These are phyloP conservation scores for Macrosteles quadrilineatus DNA, from an alignment of 1,140 invertebrate genomes.

Conservation along the genomic window DNA sequence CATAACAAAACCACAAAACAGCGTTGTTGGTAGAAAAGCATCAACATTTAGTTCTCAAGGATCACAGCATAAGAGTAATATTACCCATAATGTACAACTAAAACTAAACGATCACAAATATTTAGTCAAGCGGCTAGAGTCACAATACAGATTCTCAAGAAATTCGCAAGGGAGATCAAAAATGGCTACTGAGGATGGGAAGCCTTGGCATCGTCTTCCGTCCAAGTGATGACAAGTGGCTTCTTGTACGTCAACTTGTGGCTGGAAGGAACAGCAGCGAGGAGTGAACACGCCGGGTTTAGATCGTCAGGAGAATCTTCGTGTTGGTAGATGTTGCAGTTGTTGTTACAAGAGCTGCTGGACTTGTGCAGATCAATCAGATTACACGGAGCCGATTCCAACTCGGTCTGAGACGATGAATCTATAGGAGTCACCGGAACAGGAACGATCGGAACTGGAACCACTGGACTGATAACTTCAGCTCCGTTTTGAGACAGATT, in stretches of 20 bases:
- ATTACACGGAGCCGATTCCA: conserved; percentile 10
- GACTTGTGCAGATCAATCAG: conserved; percentile 33
- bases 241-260: conserved; percentile 20
- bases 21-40: background rate
- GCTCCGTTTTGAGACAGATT: conserved; percentile 25
- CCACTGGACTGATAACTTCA: background rate
- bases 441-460: background rate
- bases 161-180: conserved; percentile 16
- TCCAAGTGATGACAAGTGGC: conserved; percentile 7
- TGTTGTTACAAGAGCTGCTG: conserved; percentile 18
- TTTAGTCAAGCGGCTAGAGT: background rate
- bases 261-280: conserved; percentile 3
- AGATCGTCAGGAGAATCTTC: conserved; percentile 8
- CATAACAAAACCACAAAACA: no score
- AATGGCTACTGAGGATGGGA: conserved; percentile 6
- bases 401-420: background rate
- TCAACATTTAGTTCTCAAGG: conserved; percentile 8
- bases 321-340: conserved; percentile 32
- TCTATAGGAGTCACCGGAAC: background rate
- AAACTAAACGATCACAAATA: conserved; percentile 19
- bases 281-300: background rate
- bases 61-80: conserved; percentile 17
- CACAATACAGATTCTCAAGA: conserved; percentile 21
- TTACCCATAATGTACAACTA: conserved; percentile 20
- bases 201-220: conserved; percentile 18